Percentiles rank a stretch among this genome's conserved stretches.
Conservation (phyloP, 2,888 invertebrate species). For the Spodoptera littoralis region DNA sequence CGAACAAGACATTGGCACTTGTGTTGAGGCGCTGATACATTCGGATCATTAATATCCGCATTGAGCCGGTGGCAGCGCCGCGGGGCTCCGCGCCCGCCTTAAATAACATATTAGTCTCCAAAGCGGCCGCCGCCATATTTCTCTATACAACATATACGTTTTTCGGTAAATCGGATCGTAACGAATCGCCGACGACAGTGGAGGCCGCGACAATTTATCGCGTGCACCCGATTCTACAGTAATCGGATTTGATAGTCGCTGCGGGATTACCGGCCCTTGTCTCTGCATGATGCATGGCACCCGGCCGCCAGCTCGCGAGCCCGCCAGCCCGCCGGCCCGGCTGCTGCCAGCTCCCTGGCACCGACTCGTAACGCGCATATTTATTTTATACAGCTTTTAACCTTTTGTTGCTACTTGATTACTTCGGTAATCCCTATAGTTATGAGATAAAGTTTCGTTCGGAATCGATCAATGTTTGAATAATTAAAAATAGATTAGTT, state of each 20-base stretch:
- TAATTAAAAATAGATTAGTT: background rate
- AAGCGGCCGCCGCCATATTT: slow-evolving; percentile 84
- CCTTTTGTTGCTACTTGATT: slow-evolving; percentile 39
- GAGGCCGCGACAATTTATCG: slow-evolving; percentile 79
- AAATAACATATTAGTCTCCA: slow-evolving; percentile 85
- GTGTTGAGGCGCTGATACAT: slow-evolving; percentile 75
- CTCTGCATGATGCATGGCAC: slow-evolving; percentile 46
- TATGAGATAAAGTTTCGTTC: slow-evolving; percentile 27
- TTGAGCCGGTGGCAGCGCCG: slow-evolving; percentile 81
- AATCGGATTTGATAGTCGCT: slow-evolving; percentile 79
- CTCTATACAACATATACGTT: slow-evolving; percentile 71
- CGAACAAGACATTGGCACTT: slow-evolving; percentile 77
- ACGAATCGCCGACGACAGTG: slow-evolving; percentile 84
- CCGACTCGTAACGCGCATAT: slow-evolving; percentile 25
- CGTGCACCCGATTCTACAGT: slow-evolving; percentile 78
- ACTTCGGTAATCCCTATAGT: slow-evolving; percentile 29
- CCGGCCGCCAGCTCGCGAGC: slow-evolving; percentile 10
- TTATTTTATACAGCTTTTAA: slow-evolving; percentile 44
- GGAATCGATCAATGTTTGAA: slow-evolving; percentile 24
- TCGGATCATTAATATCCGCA: slow-evolving; percentile 82
- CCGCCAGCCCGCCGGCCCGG: slow-evolving; percentile 6
- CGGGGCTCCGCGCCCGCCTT: slow-evolving; percentile 80
- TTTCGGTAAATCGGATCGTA: slow-evolving; percentile 83
- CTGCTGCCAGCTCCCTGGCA: slow-evolving; percentile 20
- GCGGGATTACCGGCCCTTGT: slow-evolving; percentile 53